Evolutionary conservation across 2,797 vertebrate genomes (phyloP).

Genomic region (Micropoecilia bifurca): DNA sequence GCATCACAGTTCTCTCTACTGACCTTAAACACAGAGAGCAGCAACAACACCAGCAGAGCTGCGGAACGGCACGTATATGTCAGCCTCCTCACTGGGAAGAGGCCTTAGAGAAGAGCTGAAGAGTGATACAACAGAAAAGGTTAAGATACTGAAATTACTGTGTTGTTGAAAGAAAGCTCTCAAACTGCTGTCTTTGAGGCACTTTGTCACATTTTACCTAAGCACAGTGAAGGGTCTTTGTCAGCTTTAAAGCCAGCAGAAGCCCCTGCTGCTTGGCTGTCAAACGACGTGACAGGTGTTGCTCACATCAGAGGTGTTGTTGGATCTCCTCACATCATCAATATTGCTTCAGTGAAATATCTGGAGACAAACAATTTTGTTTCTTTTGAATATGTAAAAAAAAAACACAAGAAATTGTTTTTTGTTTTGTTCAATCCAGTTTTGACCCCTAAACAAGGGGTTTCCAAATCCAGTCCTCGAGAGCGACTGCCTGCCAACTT

Average conservation of each 20-base stretch:
- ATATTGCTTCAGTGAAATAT: not conserved
- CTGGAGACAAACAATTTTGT: not conserved
- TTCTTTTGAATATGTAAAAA: not conserved
- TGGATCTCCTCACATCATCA: not conserved
- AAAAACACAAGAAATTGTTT: not conserved
- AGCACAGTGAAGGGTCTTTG: not conserved
- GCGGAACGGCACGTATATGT: not conserved
- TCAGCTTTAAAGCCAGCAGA: not conserved
- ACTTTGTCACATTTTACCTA: not conserved
- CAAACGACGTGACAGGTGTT: not conserved
- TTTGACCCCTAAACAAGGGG: not conserved
- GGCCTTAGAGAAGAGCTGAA: not conserved
- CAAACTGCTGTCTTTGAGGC: not conserved
- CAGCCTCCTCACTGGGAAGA: not conserved
- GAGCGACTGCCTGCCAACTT: too few relatives aligned
- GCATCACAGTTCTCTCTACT: slow-evolving; percentile 3
- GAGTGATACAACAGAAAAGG: not conserved
- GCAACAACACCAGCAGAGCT: slow-evolving; percentile 1
- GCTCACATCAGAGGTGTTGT: not conserved
- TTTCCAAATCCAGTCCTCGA: not conserved
- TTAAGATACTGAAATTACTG: not conserved
- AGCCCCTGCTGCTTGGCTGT: not conserved
- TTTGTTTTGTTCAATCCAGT: not conserved
- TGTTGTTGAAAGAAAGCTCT: not conserved
- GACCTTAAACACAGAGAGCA: slow-evolving; percentile 23